phyloP scores from a whole-genome alignment of 1,140 invertebrate species.

The Bombus balteatus region DNA sequence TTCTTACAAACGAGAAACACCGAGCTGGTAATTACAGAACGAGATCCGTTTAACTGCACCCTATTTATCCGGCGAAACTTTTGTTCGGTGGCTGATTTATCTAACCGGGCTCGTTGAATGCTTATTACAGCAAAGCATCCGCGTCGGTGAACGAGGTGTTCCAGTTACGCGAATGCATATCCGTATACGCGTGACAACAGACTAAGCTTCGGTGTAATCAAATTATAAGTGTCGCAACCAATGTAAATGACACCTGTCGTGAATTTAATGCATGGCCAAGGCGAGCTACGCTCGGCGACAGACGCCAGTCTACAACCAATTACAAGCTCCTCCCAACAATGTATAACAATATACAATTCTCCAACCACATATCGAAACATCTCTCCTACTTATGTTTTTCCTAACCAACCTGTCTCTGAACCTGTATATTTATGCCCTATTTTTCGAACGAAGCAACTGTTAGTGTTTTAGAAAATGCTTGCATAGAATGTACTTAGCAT shows the following conservation, averaged over 20 bases:
- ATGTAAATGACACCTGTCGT: slow-evolving; percentile 24
- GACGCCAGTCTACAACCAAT: background rate
- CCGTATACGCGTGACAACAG: background rate
- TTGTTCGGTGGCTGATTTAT: slow-evolving; percentile 7
- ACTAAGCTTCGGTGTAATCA: slow-evolving; percentile 14
- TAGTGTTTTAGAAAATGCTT: no score
- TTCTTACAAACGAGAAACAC: background rate
- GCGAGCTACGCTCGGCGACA: background rate
- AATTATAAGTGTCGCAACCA: slow-evolving; percentile 23
- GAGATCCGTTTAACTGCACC: slow-evolving; percentile 3
- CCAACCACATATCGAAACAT: no score
- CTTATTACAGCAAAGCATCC: background rate
- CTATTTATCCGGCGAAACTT: slow-evolving; percentile 13
- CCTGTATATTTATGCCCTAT: no score
- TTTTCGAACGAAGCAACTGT: no score
- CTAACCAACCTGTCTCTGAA: no score
- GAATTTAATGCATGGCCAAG: slow-evolving; percentile 3
- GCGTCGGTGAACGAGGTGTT: background rate
- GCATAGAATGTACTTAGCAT: no score
- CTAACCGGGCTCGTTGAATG: background rate
- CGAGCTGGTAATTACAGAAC: background rate
- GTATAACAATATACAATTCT: no score
- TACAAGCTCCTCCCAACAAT: background rate
- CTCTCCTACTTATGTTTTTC: no score
- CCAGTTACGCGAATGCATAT: slow-evolving; percentile 4